Base-by-base conservation (phyloP, 2,888 invertebrate species). In the Drosophila eohydei region DNA sequence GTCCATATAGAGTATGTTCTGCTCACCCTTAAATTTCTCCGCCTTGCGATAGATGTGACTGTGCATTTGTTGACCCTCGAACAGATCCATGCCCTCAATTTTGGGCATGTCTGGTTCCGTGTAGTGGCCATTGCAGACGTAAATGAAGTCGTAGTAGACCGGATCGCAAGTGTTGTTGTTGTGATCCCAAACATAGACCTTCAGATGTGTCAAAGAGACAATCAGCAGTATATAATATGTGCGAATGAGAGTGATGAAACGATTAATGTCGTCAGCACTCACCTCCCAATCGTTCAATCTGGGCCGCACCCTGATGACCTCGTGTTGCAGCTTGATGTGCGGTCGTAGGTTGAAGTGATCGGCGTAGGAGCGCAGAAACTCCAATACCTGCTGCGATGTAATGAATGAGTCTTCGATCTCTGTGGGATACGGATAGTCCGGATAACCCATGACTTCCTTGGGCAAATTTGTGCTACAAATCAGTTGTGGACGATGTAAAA, bases 371-470 rank as follows among this genome's bases (percentile, higher is more conserved):
- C 96, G 94, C 7, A 98, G 93, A 90, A 97, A 98, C 0, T 95
- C 93, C 41, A 96, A 93, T 91, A 98, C 96, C 74, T 97, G 95
- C 48, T 95, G 94, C 46, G 97, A 96, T 0, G 94, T 94, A 7
- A 97, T 93, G 89, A 97, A 97, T 0, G 97, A 97, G 83, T 94
- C 95, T 12, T 95, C 93, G 8, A 83, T 80, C 8, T 86, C 80
- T 57, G 95, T 94, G 0, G 96, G 95, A 75, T 97, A 95, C 0
- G 96, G 96, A 92, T 96, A 97, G 91, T 97, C 98, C 0, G 97
- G 97, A 92, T 95, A 98, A 0, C 96, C 97, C 98, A 98, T 98
- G 4, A 97, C 95, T 93, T 98, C 97, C 91, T 98, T 98, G 0
- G 98, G 98, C 8, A 98, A 94, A 93, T 98, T 98, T 0, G 98